Evolutionary conservation across 2,797 vertebrate species (phyloP).

Genomic region (Bradypus variegatus): DNA sequence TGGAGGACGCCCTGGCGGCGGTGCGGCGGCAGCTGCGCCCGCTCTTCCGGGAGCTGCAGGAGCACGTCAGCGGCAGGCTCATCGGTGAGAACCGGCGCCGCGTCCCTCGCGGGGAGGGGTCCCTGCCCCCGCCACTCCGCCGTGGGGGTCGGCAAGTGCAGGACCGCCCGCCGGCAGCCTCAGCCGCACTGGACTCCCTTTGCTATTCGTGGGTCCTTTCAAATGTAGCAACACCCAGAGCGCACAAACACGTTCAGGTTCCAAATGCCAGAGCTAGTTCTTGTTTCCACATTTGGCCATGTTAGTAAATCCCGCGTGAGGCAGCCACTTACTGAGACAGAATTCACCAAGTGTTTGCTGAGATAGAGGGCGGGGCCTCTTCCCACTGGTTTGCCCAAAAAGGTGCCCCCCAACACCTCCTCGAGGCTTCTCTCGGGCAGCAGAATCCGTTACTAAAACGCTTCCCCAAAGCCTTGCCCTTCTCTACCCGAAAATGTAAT

Average conservation of each 20-base stretch:
- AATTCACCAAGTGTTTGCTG: neutral
- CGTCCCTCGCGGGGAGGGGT: neutral
- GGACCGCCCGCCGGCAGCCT: neutral
- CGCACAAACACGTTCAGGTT: neutral
- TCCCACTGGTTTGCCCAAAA: neutral
- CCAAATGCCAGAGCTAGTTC: neutral
- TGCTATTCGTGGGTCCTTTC: neutral
- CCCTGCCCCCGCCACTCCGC: neutral
- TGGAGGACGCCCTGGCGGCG: constrained; percentile 77
- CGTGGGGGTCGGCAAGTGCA: neutral
- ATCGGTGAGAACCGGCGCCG: constrained; percentile 53
- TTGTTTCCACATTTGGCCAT: neutral
- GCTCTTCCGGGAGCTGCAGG: constrained; percentile 68
- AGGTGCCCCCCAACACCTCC: neutral
- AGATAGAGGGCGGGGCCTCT: neutral
- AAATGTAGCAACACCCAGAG: neutral
- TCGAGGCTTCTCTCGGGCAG: neutral
- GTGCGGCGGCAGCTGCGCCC: constrained; percentile 71
- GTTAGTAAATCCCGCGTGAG: neutral
- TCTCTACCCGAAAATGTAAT: neutral
- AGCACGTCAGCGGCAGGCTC: constrained; percentile 56
- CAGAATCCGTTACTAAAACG: neutral
- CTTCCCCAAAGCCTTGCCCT: neutral
- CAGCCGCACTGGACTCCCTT: neutral
- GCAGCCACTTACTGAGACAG: neutral